Percentiles rank a stretch among this genome's conserved stretches.
These are phyloP conservation scores for Hydrocynus forskahlii DNA, from an alignment of 2,797 vertebrate genomes.

Conservation along the genomic window DNA sequence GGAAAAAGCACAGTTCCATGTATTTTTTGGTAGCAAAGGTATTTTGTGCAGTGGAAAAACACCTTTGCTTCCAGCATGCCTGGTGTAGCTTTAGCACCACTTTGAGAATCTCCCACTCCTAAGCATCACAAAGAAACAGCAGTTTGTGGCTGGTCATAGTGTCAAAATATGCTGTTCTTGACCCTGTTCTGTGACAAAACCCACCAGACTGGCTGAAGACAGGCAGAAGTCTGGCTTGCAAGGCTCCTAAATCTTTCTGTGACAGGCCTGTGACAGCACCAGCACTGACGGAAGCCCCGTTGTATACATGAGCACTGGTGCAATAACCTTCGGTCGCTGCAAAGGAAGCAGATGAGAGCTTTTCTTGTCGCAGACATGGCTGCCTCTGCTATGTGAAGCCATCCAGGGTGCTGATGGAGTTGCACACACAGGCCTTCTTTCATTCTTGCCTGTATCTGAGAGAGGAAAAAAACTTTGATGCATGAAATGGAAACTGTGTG, in stretches of 20 bases:
- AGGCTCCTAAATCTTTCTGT: neutral
- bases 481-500: conserved; percentile 22
- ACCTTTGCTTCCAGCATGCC: neutral
- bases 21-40: too few species aligned
- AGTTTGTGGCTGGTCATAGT: neutral
- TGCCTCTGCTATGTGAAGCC: neutral
- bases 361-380: neutral
- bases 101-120: neutral
- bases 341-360: neutral
- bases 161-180: neutral
- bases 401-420: conserved; percentile 24
- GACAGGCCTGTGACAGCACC: too few species aligned
- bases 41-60: too few species aligned
- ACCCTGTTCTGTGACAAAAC: neutral
- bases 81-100: neutral
- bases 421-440: conserved; percentile 20
- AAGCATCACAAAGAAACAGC: neutral
- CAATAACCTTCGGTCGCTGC: neutral
- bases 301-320: neutral
- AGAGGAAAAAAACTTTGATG: neutral
- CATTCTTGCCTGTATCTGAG: conserved; percentile 1
- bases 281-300: neutral
- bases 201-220: neutral
- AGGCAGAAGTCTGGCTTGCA: neutral
- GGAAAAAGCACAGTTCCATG: too few species aligned